Evolutionary conservation across 1,140 invertebrate species (phyloP).

Genomic region (Drosophila ironensis): DNA sequence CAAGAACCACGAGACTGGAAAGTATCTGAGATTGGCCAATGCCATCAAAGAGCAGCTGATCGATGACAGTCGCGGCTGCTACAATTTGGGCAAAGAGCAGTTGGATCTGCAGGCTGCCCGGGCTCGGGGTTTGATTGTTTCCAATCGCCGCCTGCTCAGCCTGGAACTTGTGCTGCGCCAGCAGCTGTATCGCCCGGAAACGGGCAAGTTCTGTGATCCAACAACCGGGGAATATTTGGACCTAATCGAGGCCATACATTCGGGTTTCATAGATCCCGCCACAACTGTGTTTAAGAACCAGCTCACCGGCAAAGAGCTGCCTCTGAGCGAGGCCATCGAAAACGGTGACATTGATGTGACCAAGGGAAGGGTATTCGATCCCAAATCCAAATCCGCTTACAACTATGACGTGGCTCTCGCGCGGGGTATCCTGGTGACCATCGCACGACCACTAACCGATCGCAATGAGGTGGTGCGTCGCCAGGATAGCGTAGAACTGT

Average conservation of each 20-base stretch:
- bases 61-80: constrained; percentile 88
- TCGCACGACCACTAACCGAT: constrained; percentile 87
- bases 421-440: constrained; percentile 88
- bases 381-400: constrained; percentile 88
- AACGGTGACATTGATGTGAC: constrained; percentile 90
- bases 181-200: constrained; percentile 89
- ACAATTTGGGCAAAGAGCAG: constrained; percentile 85
- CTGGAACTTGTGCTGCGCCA: constrained; percentile 91
- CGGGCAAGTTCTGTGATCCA: constrained; percentile 91
- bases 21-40: constrained; percentile 88
- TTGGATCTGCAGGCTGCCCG: constrained; percentile 88
- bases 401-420: constrained; percentile 89
- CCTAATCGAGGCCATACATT: constrained; percentile 87
- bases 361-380: constrained; percentile 90
- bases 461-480: constrained; percentile 83
- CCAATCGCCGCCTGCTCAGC: constrained; percentile 86
- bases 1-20: constrained; percentile 87
- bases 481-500: constrained; percentile 82
- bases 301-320: constrained; percentile 87
- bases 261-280: constrained; percentile 89
- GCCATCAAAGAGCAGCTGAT: constrained; percentile 89
- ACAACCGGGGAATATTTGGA: constrained; percentile 87
- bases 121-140: constrained; percentile 88
- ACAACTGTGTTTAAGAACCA: constrained; percentile 91
- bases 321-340: constrained; percentile 88